These are phyloP conservation scores for Porites rus DNA, from an alignment of 92 coral and sea anemone genomes.

Conservation along the genomic window DNA sequence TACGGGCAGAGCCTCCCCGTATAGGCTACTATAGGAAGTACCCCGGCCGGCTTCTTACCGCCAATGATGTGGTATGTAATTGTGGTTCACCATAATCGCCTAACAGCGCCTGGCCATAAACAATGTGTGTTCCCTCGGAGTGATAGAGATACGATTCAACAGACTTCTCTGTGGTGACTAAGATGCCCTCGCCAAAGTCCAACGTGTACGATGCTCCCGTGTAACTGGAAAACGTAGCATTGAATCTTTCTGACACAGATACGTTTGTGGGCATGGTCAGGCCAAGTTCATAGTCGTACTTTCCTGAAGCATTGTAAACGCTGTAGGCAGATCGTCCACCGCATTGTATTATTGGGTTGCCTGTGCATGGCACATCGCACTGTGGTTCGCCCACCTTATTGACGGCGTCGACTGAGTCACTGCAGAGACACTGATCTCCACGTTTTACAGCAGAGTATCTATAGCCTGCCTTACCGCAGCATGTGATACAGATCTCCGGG, in stretches of 20 bases:
- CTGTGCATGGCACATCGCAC: conserved; percentile 79
- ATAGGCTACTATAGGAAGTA: background rate
- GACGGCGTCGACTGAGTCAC: conserved; percentile 26
- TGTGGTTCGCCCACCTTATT: conserved; percentile 48
- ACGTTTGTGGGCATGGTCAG: conserved; percentile 65
- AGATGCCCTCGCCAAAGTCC: conserved; percentile 77
- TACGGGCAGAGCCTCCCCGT: no score
- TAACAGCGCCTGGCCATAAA: conserved; percentile 24
- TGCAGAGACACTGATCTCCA: conserved; percentile 91
- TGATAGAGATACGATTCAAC: conserved; percentile 43
- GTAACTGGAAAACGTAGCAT: conserved; percentile 52
- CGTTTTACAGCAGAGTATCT: conserved; percentile 67
- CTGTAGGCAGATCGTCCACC: conserved; percentile 76
- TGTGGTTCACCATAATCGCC: conserved; percentile 64
- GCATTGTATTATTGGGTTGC: conserved; percentile 74
- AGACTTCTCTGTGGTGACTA: conserved; percentile 17
- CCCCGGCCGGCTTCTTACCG: conserved; percentile 9
- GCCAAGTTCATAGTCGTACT: conserved; percentile 43
- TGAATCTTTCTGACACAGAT: conserved; percentile 51
- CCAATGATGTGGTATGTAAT: background rate
- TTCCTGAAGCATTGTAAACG: conserved; percentile 72
- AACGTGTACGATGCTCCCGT: conserved; percentile 49
- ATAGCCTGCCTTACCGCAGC: conserved; percentile 74
- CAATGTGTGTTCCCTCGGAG: conserved; percentile 34
- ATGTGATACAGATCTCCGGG: conserved; percentile 77